phyloP scores from a whole-genome alignment of 2,888 invertebrate species.

The Liposcelis brunnea region DNA sequence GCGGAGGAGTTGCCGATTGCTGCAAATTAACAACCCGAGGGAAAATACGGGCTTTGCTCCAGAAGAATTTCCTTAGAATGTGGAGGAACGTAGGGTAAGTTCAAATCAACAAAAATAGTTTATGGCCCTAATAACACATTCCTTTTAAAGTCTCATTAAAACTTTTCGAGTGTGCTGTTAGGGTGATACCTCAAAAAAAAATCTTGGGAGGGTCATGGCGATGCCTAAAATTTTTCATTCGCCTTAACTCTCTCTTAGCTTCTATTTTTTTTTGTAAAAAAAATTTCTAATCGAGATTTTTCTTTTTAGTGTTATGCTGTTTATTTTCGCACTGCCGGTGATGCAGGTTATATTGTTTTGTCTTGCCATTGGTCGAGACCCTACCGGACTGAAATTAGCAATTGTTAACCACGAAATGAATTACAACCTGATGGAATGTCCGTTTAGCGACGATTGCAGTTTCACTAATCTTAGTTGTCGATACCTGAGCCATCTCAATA shows the following conservation, averaged over 20 bases:
- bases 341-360: constrained; percentile 90
- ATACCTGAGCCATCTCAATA: constrained; percentile 55
- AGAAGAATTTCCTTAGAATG: constrained; percentile 80
- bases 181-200: too few species aligned
- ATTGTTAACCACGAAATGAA: constrained; percentile 53
- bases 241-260: too few species aligned
- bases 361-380: constrained; percentile 77
- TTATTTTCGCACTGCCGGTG: constrained; percentile 84
- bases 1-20: constrained; percentile 36
- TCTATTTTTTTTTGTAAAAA: too few species aligned
- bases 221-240: too few species aligned
- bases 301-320: constrained; percentile 54
- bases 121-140: too few species aligned
- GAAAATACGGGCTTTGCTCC: constrained; percentile 66
- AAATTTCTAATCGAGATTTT: constrained; percentile 3
- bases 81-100: constrained; percentile 71
- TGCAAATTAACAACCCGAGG: constrained; percentile 56
- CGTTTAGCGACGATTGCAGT: constrained; percentile 38
- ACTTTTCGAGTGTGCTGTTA: too few species aligned
- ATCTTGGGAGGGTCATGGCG: too few species aligned
- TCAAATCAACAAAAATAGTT: neutral
- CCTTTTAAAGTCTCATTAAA: too few species aligned
- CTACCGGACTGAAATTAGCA: constrained; percentile 62
- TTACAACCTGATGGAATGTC: constrained; percentile 30
- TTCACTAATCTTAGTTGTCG: constrained; percentile 60